Conservation (phyloP, 1,140 invertebrate species). For the Ceratina japonica region DNA sequence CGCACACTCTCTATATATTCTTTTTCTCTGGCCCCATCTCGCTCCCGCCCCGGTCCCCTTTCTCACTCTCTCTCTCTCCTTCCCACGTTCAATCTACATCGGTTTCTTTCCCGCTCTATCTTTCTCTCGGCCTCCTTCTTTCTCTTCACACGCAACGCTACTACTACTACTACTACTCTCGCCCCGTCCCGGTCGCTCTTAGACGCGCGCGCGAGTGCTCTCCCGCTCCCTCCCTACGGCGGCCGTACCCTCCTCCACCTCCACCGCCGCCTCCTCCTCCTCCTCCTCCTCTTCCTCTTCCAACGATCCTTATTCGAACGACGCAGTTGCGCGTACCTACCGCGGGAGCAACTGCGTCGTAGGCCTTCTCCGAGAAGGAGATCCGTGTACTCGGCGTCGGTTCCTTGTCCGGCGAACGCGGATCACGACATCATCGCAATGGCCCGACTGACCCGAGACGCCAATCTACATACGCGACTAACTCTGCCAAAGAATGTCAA, state of each 20-base stretch:
- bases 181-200: not conserved
- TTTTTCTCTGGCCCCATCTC: conserved; percentile 7
- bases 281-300: conserved; percentile 4
- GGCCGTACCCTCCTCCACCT: not conserved
- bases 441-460: conserved; percentile 13
- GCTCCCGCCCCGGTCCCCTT: not conserved
- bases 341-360: conserved; percentile 65
- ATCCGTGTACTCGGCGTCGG: conserved; percentile 43
- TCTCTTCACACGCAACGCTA: not conserved
- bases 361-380: conserved; percentile 49
- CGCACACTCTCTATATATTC: conserved; percentile 10
- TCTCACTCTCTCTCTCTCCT: conserved; percentile 1
- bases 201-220: conserved; percentile 2
- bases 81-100: conserved; percentile 12
- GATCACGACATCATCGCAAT: not conserved
- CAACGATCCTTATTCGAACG: conserved; percentile 64
- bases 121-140: conserved; percentile 18
- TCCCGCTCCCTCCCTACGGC: conserved; percentile 1
- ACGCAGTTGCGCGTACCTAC: conserved; percentile 67
- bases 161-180: not conserved
- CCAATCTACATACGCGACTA: conserved; percentile 26
- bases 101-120: not conserved
- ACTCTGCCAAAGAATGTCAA: conserved; percentile 28
- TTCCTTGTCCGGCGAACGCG: conserved; percentile 55
- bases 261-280: conserved; percentile 6